Evolutionary conservation across 1,140 invertebrate genomes (phyloP).

Genomic region (Drosophila micromelanica): DNA sequence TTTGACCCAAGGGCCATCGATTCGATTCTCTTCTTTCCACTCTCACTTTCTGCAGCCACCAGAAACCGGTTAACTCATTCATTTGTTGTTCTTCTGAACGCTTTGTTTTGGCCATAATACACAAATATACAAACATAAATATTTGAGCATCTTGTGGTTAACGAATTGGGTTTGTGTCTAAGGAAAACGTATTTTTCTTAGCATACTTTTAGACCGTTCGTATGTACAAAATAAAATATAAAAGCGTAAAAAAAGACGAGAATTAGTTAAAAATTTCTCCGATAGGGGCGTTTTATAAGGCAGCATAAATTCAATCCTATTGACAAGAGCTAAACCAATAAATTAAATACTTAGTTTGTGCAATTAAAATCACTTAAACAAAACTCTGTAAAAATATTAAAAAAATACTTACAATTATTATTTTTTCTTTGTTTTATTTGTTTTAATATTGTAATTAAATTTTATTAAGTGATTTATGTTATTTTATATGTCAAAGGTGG

Average conservation of each 20-base stretch:
- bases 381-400: neutral
- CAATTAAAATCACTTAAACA: neutral
- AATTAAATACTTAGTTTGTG: too few relatives aligned
- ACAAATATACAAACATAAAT: neutral
- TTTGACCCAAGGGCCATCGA: conserved; percentile 17
- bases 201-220: conserved; percentile 5
- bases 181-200: neutral
- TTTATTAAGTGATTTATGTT: too few relatives aligned
- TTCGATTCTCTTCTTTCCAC: neutral
- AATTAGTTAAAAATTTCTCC: too few relatives aligned
- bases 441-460: too few relatives aligned
- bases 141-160: neutral
- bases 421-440: too few relatives aligned
- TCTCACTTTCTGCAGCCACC: conserved; percentile 2
- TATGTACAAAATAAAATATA: neutral
- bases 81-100: neutral
- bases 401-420: too few relatives aligned
- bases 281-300: too few relatives aligned
- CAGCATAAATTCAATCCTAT: too few relatives aligned
- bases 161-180: neutral
- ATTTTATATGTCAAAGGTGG: too few relatives aligned
- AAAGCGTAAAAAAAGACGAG: neutral
- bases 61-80: neutral
- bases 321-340: too few relatives aligned
- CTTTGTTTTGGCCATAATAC: neutral